A percentile compares a stretch with the other conserved stretches of the same genome.
phyloP scores from a whole-genome alignment of 2,888 invertebrate species.

The Mythimna lalbum region DNA sequence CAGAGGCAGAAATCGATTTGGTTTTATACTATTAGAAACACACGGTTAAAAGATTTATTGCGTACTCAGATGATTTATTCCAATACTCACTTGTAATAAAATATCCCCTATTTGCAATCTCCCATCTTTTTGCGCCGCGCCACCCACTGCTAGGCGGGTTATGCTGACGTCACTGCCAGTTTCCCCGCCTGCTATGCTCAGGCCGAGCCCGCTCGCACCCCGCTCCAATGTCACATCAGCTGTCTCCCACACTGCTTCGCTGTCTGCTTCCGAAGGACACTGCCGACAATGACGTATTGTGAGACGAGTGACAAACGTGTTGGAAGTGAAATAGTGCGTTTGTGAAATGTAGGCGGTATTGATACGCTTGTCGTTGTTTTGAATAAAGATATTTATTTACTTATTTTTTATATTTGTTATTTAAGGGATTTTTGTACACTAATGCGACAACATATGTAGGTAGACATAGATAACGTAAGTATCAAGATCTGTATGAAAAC shows the following conservation, averaged over 20 bases:
- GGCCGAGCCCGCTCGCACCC: slow-evolving; percentile 97
- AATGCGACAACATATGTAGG: no score
- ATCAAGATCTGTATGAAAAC: no score
- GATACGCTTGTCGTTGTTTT: background rate
- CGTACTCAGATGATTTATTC: slow-evolving; percentile 11
- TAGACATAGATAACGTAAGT: no score
- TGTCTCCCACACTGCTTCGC: slow-evolving; percentile 96
- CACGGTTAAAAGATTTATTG: background rate
- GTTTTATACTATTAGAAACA: no score
- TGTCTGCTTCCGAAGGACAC: slow-evolving; percentile 83
- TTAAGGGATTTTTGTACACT: no score
- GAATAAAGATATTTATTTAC: background rate
- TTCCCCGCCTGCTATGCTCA: slow-evolving; percentile 99
- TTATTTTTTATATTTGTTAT: no score
- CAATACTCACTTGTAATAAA: slow-evolving; percentile 92
- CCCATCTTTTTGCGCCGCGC: slow-evolving; percentile 96
- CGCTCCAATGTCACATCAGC: slow-evolving; percentile 98
- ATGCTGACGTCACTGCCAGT: slow-evolving; percentile 99
- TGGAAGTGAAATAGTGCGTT: slow-evolving; percentile 20
- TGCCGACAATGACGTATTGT: slow-evolving; percentile 65
- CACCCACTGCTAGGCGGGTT: slow-evolving; percentile 98
- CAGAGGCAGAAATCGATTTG: no score
- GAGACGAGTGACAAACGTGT: slow-evolving; percentile 18
- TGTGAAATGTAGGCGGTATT: background rate
- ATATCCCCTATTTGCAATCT: slow-evolving; percentile 98